Base-by-base conservation (phyloP, 2,797 vertebrate genomes). In the Sparus aurata region DNA sequence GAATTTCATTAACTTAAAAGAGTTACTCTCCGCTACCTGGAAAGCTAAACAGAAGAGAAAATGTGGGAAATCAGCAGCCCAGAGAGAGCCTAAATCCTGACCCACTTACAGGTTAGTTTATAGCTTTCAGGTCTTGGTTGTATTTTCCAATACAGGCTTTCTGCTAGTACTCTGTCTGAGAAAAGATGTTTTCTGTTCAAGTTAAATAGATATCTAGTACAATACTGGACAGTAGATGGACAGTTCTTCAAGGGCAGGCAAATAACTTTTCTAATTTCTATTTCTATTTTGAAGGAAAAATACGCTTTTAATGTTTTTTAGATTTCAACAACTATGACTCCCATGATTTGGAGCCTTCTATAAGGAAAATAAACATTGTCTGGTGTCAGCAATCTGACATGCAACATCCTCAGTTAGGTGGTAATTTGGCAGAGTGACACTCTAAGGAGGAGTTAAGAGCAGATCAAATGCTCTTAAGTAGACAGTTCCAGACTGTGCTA, bases 401-500 rank as follows among this genome's bases (percentile, higher is more conserved):
- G 53, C 80, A 87, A 20, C 84, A 71, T 80, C 64, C 68, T 81
- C 83, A 85, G 85, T 81, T 77, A 83, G 77, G 69, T 77, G 67
- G 73, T 85, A 73, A 90, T 91, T 89, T 91, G 75, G 67, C 79
- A 63, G 65, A 61, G 55, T 54, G 80, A 70, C 70, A 77, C 77
- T 70, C 78, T 64, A 75, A 84, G 63, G 75, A 82, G 73, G 83
- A 77, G 73, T 83, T 77, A 75, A 72, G 75, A 85, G 38, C 79
- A 87, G 73, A 87, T 85, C 43, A 50, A 69, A 80, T 85, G 91
- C 69, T 86, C 87, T 87, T 27, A 38, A 82, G 76, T 75, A 66
- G 62, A 82, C 59, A 76, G 80, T 78, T 86, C 83, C 58, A 65
- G 79, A 59, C 60, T 70, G 25, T 57, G 75, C 52, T 79, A 64